Evolutionary conservation across 2,888 invertebrate genomes (phyloP).

Genomic region (Alentia gelatinosa): DNA sequence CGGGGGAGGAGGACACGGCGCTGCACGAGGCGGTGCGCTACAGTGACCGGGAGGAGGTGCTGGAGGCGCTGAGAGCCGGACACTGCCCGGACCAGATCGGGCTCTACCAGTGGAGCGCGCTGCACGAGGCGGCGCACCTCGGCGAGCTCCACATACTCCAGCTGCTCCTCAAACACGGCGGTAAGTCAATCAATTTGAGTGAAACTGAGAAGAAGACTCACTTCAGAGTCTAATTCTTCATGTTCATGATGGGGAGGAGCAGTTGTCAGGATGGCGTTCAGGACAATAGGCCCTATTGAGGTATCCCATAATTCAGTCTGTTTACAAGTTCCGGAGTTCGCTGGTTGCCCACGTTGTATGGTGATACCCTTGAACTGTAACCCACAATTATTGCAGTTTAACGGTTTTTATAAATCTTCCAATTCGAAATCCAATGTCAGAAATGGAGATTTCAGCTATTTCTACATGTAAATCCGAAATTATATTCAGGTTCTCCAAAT

Average conservation of each 20-base stretch:
- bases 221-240: not conserved
- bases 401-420: too few relatives aligned
- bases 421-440: too few relatives aligned
- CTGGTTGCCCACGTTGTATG: too few relatives aligned
- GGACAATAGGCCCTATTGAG: too few relatives aligned
- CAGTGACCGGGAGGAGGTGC: conserved; percentile 71
- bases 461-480: too few relatives aligned
- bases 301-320: too few relatives aligned
- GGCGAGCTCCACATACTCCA: conserved; percentile 73
- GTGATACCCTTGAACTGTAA: too few relatives aligned
- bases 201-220: not conserved
- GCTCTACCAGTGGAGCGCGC: conserved; percentile 75
- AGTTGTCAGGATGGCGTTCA: not conserved
- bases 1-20: conserved; percentile 67
- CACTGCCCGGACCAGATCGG: conserved; percentile 75
- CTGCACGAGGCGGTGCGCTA: conserved; percentile 76
- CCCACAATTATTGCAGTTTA: too few relatives aligned
- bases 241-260: not conserved
- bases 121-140: conserved; percentile 76
- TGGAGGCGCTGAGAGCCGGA: conserved; percentile 67
- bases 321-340: too few relatives aligned
- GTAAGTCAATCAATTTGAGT: conserved; percentile 67
- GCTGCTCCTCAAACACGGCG: conserved; percentile 71
- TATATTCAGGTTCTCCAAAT: too few relatives aligned
- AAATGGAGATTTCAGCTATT: too few relatives aligned